phyloP scores from a whole-genome alignment of 2,888 invertebrate genomes.

The Cactoblastis cactorum region DNA sequence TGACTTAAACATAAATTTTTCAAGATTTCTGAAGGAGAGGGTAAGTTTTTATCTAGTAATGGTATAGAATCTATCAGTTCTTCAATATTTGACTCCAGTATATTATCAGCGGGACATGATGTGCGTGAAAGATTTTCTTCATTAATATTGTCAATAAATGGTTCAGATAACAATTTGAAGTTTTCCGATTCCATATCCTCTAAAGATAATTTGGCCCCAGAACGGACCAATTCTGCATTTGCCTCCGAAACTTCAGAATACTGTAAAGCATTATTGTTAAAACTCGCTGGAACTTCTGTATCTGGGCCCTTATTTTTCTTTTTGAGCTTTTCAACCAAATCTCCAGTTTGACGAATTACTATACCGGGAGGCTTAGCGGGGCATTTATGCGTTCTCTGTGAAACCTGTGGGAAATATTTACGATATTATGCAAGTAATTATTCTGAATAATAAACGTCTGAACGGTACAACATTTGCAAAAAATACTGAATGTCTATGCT shows the following conservation, averaged over 20 bases:
- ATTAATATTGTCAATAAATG: conserved; percentile 32
- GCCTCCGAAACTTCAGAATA: conserved; percentile 57
- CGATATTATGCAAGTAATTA: background rate
- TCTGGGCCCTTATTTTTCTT: conserved; percentile 47
- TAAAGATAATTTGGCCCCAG: conserved; percentile 66
- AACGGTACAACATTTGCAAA: too few relatives aligned
- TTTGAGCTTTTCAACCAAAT: conserved; percentile 72
- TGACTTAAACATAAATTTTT: conserved; percentile 80
- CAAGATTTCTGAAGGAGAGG: conserved; percentile 83
- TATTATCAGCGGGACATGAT: conserved; percentile 39
- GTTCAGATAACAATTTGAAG: conserved; percentile 56
- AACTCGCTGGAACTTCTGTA: conserved; percentile 1
- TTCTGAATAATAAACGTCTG: too few relatives aligned
- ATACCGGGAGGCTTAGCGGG: conserved; percentile 80
- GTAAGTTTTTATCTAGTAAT: conserved; percentile 70
- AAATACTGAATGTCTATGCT: too few relatives aligned
- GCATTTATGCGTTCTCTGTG: conserved; percentile 91
- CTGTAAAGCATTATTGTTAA: conserved; percentile 22
- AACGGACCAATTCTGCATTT: conserved; percentile 63
- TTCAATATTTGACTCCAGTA: conserved; percentile 54
- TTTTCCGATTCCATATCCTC: conserved; percentile 72
- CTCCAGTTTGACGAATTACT: conserved; percentile 69
- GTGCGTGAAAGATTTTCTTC: conserved; percentile 10
- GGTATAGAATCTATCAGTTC: conserved; percentile 50
- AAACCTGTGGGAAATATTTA: conserved; percentile 75